Conservation (phyloP, 2,888 invertebrate species). For the Amphipoea lucens region DNA sequence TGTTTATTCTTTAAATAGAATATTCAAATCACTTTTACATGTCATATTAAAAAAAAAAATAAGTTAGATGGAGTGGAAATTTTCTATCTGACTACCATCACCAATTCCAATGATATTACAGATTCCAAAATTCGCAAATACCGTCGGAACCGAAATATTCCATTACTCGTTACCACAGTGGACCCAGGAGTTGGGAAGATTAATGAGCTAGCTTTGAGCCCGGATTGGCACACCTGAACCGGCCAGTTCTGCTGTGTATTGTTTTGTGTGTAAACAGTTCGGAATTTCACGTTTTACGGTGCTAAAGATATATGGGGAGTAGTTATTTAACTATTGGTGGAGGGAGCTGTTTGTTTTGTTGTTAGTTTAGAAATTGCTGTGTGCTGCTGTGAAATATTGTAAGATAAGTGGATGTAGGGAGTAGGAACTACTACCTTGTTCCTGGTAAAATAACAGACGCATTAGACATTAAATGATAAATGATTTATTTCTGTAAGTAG, state of each 20-base stretch:
- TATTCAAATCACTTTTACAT: background rate
- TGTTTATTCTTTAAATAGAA: no score
- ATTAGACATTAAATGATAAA: background rate
- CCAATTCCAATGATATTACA: slow-evolving; percentile 33
- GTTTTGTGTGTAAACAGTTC: slow-evolving; percentile 63
- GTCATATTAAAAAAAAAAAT: background rate
- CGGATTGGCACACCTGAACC: slow-evolving; percentile 75
- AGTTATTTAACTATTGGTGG: slow-evolving; percentile 47
- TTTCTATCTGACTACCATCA: background rate
- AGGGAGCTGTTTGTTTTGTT: slow-evolving; percentile 26
- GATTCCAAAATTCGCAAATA: slow-evolving; percentile 50
- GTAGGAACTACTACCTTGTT: background rate
- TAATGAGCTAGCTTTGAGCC: slow-evolving; percentile 82
- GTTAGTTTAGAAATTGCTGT: slow-evolving; percentile 20
- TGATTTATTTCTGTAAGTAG: no score
- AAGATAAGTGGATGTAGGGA: background rate
- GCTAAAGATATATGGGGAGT: slow-evolving; percentile 48
- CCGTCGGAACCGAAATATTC: slow-evolving; percentile 52
- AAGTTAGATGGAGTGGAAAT: background rate
- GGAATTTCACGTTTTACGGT: slow-evolving; percentile 56
- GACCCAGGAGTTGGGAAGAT: slow-evolving; percentile 73
- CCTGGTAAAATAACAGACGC: background rate
- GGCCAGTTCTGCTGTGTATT: slow-evolving; percentile 69
- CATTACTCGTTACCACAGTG: slow-evolving; percentile 66
- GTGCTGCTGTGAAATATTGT: background rate